These are phyloP conservation scores for Ascaphus truei DNA, from an alignment of 2,113 vertebrate genomes.

Conservation along the genomic window DNA sequence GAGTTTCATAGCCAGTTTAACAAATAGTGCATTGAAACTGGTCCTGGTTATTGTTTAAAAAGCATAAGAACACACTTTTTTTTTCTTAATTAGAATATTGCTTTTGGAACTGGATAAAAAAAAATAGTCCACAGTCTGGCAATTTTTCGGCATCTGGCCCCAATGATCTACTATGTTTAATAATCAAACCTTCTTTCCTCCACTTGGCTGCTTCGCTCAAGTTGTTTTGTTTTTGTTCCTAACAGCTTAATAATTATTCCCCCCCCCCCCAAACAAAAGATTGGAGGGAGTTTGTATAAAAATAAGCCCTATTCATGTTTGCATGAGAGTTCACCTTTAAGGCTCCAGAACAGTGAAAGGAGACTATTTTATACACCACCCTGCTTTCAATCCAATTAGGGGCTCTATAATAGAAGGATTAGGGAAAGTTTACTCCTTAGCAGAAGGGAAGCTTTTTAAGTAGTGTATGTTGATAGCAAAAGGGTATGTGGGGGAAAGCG, in stretches of 20 bases:
- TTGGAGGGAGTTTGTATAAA: slow-evolving; percentile 15
- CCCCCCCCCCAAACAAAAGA: not conserved
- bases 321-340: slow-evolving; percentile 58
- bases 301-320: slow-evolving; percentile 28
- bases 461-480: slow-evolving; percentile 74
- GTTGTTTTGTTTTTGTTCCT: not conserved
- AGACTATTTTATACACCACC: slow-evolving; percentile 90
- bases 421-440: slow-evolving; percentile 93
- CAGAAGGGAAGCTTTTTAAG: slow-evolving; percentile 75
- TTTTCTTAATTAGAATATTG: too few species aligned
- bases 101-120: too few species aligned
- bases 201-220: too few species aligned
- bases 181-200: too few species aligned
- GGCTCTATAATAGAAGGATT: slow-evolving; percentile 95
- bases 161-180: too few species aligned
- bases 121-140: too few species aligned
- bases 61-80: too few species aligned
- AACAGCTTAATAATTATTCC: slow-evolving; percentile 29
- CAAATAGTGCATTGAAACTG: too few species aligned
- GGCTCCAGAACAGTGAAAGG: slow-evolving; percentile 77
- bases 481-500: slow-evolving; percentile 82
- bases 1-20: too few species aligned
- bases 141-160: too few species aligned
- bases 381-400: slow-evolving; percentile 94
- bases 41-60: too few species aligned